Percentiles rank a stretch among this genome's conserved stretches.
These are phyloP conservation scores for Parnassius orleans DNA, from an alignment of 2,888 invertebrate genomes.

Conservation along the genomic window DNA sequence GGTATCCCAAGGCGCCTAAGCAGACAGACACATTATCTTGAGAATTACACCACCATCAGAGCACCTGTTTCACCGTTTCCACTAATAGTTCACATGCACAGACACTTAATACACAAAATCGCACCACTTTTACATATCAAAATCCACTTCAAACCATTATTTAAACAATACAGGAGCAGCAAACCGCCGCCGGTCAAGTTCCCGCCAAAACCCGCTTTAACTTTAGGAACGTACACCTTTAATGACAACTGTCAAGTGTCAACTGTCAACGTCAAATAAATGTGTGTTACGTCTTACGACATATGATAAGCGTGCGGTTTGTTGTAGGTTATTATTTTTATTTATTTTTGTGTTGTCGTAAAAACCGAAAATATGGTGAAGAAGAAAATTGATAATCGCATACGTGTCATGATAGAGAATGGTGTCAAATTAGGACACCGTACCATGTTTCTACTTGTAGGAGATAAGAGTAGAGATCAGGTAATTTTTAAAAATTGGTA, in stretches of 20 bases:
- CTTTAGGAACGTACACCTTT: no score
- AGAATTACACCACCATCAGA: no score
- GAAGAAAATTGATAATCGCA: constrained; percentile 98
- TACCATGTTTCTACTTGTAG: constrained; percentile 96
- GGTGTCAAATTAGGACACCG: constrained; percentile 94
- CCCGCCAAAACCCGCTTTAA: no score
- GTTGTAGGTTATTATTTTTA: constrained; percentile 46
- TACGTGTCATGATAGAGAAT: constrained; percentile 97
- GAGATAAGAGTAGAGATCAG: constrained; percentile 97
- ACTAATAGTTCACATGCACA: no score
- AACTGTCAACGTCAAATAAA: constrained; percentile 13
- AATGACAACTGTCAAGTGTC: background rate
- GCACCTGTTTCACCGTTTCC: no score
- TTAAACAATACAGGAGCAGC: no score
- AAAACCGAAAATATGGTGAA: constrained; percentile 85
- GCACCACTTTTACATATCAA: no score
- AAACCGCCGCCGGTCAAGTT: no score
- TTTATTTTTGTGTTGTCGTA: constrained; percentile 20
- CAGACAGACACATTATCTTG: no score
- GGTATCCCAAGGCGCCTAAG: no score
- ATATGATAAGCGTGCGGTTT: constrained; percentile 30
- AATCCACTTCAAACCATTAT: no score
- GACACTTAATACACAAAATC: no score
- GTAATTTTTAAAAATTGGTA: constrained; percentile 65
- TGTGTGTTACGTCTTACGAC: constrained; percentile 12